Base-by-base conservation (phyloP, 1,140 invertebrate genomes). In the Steinernema khuongi region DNA sequence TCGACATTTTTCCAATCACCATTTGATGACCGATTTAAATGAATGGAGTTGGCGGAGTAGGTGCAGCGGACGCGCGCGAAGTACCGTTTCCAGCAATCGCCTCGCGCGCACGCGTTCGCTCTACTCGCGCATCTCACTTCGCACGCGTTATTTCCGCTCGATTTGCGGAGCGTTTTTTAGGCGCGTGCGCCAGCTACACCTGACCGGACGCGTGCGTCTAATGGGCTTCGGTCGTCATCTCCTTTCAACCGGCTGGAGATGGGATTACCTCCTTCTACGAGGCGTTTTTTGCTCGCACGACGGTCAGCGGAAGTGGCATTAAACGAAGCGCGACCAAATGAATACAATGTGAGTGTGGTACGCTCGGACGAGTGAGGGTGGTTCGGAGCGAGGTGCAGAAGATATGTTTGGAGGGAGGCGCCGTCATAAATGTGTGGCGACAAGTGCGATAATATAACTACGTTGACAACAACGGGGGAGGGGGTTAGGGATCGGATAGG, bases 81-180 rank as follows among this genome's bases (percentile, higher is more conserved):
- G 36, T 41, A 41, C 36, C 50, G 50, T 60, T 60, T 60, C 22
- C 50, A 60, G n/a, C n/a, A n/a, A n/a, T n/a, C n/a, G n/a, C n/a
- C n/a, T n/a, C n/a, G n/a, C n/a, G n/a, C n/a, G n/a, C n/a, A n/a
- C n/a, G n/a, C n/a, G n/a, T n/a, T n/a, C 36, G 7, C 36, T 7
- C n/a, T 41, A 11, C n/a, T n/a, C 36, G n/a, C 7, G n/a, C 7
- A 7, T n/a, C 7, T 22, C 50, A 60, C 26, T 22, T 60, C 26
- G 26, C 7, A 22, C 50, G 50, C 50, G 22, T 60, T 60, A 60
- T 60, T 60, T 60, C 50, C 50, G 50, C 50, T 60, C 50, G 50
- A 60, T 60, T 60, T 60, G 19, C 50, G 50, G 50, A 60, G 50
- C 22, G 50, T 60, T 60, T 60, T 60, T 60, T 60, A 60, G 50